A percentile compares a stretch with the other conserved stretches of the same genome.
Evolutionary conservation across 2,113 vertebrate species (phyloP).

Genomic region (Grallaria varia): DNA sequence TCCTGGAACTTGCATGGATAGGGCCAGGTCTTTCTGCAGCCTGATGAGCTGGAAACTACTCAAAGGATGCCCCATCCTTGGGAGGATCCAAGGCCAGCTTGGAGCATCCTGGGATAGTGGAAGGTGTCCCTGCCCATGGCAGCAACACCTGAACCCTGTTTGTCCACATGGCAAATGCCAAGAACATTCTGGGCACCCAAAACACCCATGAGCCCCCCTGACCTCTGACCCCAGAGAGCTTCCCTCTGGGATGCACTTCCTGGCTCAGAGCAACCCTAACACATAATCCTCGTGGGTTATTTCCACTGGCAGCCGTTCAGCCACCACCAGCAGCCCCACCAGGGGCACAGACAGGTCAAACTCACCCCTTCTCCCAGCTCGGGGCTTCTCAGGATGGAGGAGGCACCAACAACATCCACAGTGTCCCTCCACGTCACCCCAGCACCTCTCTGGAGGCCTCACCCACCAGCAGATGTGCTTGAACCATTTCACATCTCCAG

Average conservation of each 20-base stretch:
- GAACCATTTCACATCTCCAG: neutral
- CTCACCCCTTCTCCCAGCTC: neutral
- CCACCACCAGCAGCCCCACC: neutral
- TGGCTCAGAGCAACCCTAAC: rapidly evolving
- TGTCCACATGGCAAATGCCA: rapidly evolving
- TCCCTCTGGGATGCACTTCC: rapidly evolving
- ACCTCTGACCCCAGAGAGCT: neutral
- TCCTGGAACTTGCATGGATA: neutral
- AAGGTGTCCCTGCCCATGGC: neutral
- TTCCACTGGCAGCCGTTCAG: rapidly evolving
- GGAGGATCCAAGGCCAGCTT: too few relatives aligned
- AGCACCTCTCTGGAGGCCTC: neutral
- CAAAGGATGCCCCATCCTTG: too few relatives aligned
- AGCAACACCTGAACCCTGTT: rapidly evolving
- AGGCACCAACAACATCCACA: rapidly evolving
- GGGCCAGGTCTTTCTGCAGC: neutral
- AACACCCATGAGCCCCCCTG: rapidly evolving
- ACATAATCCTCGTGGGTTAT: rapidly evolving
- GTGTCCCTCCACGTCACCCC: neutral
- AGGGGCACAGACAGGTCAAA: neutral
- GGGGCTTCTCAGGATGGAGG: rapidly evolving
- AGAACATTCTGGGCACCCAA: neutral
- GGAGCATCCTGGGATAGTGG: neutral
- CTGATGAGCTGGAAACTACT: neutral
- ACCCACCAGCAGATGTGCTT: neutral